These are phyloP conservation scores for Gari tellinella DNA, from an alignment of 2,888 invertebrate species.

Conservation along the genomic window DNA sequence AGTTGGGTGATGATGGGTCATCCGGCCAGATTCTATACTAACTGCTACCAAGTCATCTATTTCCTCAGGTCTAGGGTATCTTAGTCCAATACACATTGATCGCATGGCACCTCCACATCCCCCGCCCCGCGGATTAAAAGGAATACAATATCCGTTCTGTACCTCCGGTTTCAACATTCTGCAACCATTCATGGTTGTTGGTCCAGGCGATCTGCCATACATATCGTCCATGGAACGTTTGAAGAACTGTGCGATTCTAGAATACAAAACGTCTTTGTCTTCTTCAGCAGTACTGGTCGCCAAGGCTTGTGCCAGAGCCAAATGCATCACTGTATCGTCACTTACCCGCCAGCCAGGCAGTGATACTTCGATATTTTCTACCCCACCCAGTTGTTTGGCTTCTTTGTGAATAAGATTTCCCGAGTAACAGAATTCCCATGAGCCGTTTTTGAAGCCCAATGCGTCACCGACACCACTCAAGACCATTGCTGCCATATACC, in stretches of 20 bases:
- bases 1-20: conserved; percentile 83
- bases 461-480: conserved; percentile 82
- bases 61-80: conserved; percentile 76
- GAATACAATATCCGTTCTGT: conserved; percentile 23
- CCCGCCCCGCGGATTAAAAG: conserved; percentile 70
- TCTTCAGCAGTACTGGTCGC: conserved; percentile 8
- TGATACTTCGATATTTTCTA: conserved; percentile 70
- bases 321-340: conserved; percentile 83
- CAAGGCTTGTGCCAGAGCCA: conserved; percentile 80
- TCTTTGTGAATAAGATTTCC: conserved; percentile 76
- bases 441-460: conserved; percentile 79
- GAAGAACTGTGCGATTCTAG: conserved; percentile 66
- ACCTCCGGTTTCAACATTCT: conserved; percentile 7
- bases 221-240: conserved; percentile 76
- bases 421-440: conserved; percentile 79
- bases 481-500: conserved; percentile 80
- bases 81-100: conserved; percentile 82
- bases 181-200: conserved; percentile 16
- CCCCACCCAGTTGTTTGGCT: conserved; percentile 69
- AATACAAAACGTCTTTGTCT: conserved; percentile 61
- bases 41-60: conserved; percentile 78
- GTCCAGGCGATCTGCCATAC: conserved; percentile 59
- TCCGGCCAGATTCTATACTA: conserved; percentile 80
- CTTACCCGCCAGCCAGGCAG: conserved; percentile 77
- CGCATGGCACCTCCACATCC: conserved; percentile 84